Base-by-base conservation (phyloP, 2,113 vertebrate species). In the Leucoraja erinaceus region DNA sequence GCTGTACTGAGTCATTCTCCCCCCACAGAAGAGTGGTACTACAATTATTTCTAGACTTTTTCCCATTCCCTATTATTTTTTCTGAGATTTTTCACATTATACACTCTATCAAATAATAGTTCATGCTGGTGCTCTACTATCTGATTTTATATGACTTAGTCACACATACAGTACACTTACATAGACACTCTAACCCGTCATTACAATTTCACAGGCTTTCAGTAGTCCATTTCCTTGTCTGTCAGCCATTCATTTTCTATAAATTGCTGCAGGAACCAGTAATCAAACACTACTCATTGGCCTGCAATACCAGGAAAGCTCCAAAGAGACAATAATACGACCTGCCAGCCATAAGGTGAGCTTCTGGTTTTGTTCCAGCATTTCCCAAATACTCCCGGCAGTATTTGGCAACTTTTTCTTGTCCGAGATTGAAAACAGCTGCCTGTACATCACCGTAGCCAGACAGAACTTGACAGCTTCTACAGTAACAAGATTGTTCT, bases 151-250 rank as follows among this genome's bases (percentile, higher is more conserved):
- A 31, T 91, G 90, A 70, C 63, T 72, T 91, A 70, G 68, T 25
- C 90, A 90, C 88, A 72, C 90, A 54, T 54, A 72, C 90, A 54
- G 90, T 54, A 47, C 68, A 66, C 90, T 91, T 91, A 91, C 70
- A 54, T 25, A 91, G 90, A 91, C 68, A 91, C 90, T 72, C 93
- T 93, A 94, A 93, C 94, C 93, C 93, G 93, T 94, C 93, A 94
- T 94, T 94, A 94, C 93, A 93, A 93, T 75, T 93, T 93, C 90
- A 93, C 93, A 93, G 92, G 93, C 93, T 94, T 94, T 93, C 93
- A 93, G 33, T 93, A 90, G 93, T 94, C 94, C 94, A 93, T 93
- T 93, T 93, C 93, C 93, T 94, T 94, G 93, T 93, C 79, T 93
- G 93, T 93, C 93, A 93, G 93, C 90, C 93, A 94, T 93, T 94